phyloP scores from a whole-genome alignment of 2,113 vertebrate genomes.

The Porphyrio hochstetteri region DNA sequence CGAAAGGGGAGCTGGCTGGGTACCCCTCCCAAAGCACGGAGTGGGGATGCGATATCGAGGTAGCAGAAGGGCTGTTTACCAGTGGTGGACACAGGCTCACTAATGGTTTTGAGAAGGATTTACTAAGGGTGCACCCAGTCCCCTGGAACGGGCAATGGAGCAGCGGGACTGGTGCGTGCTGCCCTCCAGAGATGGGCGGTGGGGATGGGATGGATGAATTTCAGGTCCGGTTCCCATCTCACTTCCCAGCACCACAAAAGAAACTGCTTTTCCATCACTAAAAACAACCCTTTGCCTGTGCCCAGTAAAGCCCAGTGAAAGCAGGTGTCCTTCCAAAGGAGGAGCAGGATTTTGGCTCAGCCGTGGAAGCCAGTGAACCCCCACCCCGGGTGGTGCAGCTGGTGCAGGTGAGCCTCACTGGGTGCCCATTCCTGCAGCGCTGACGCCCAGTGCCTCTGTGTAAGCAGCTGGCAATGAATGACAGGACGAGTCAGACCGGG shows the following conservation, averaged over 20 bases:
- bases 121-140: not conserved
- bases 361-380: not conserved
- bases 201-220: rapidly evolving
- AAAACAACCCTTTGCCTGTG: not conserved
- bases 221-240: not conserved
- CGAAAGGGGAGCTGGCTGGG: not conserved
- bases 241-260: not conserved
- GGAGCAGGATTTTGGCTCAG: not conserved
- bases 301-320: not conserved
- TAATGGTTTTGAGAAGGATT: too few species aligned
- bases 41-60: not conserved
- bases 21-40: not conserved
- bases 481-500: rapidly evolving
- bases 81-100: not conserved
- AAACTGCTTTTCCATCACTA: not conserved
- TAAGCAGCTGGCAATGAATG: not conserved
- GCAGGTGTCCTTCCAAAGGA: not conserved
- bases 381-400: not conserved
- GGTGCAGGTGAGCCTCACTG: not conserved
- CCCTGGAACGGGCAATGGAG: not conserved
- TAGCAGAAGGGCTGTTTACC: rapidly evolving
- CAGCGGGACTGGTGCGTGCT: rapidly evolving
- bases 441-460: not conserved
- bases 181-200: not conserved
- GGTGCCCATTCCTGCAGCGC: rapidly evolving